Base-by-base conservation (phyloP, 2,888 invertebrate species). In the Heliconius ethilla region DNA sequence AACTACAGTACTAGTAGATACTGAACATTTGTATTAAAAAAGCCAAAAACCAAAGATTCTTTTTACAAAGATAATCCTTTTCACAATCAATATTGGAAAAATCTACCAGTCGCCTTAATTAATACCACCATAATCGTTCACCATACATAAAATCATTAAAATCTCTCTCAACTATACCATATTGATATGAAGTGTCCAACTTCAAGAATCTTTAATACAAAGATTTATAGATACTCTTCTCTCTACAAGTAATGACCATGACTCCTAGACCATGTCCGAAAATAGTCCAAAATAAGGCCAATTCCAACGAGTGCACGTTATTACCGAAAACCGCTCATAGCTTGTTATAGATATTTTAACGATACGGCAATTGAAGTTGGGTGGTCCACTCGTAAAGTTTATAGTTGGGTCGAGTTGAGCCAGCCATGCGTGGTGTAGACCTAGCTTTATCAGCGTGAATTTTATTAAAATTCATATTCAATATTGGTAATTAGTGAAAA, bases 281-380 rank as follows among this genome's bases (percentile, higher is more conserved):
- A 80, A 82, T 82, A 82, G 72, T 45, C 51, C 73, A 69, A 78
- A 82, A 81, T 80, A 81, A 78, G 76, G 70, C 74, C 78, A 81
- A 82, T 82, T 81, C 78, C 66, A 74, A 67, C 62, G 80, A 80
- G 78, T 80, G 76, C 70, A 75, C 78, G 82, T 83, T 83, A 83
- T 83, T 81, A 83, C 82, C 83, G 79, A 81, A 82, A 85, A 83
- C 84, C 84, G 79, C 83, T 81, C 80, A 82, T 83, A 79, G 82
- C 80, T 76, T 80, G 82, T 83, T 84, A 83, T 83, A 82, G 83
- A 83, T 82, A 82, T 83, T 85, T 77, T 85, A 83, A 85, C 84
- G 85, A 85, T 81, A 79, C 81, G 76, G 80, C 81, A 84, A 84
- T 84, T 84, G 82, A 82, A 81, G 79, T 82, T 83, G 85, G 85